Evolutionary conservation across 2,113 vertebrate species (phyloP).

Genomic region (Grammomys dolichurus): DNA sequence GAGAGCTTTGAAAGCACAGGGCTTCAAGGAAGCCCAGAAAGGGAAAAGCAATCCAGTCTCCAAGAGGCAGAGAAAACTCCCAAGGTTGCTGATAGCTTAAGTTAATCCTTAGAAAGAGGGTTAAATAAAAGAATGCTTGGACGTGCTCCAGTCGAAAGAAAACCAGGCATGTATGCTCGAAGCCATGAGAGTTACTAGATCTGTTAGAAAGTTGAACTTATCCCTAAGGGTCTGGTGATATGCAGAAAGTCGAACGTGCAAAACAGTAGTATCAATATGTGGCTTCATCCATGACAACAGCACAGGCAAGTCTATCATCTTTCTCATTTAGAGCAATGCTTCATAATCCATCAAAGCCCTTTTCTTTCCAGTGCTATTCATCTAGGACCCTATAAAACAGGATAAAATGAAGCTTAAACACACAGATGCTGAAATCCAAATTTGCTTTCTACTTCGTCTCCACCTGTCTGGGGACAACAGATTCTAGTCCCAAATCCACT

Average conservation of each 20-base stretch:
- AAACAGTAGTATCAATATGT: not conserved
- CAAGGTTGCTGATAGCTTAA: not conserved
- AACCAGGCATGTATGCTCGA: not conserved
- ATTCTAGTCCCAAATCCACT: not conserved
- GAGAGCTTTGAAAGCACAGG: not conserved
- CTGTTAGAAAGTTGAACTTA: not conserved
- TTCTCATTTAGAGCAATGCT: not conserved
- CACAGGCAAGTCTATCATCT: not conserved
- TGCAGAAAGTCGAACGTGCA: not conserved
- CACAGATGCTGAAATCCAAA: not conserved
- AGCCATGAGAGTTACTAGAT: constrained; percentile 4
- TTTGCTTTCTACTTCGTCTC: not conserved
- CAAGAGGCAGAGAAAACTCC: not conserved
- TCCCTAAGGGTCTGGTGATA: not conserved
- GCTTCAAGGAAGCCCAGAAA: not conserved
- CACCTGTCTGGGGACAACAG: not conserved
- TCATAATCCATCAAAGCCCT: not conserved
- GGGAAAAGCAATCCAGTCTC: not conserved
- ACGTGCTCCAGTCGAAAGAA: not conserved
- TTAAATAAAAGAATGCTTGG: not conserved
- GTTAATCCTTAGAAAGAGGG: not conserved
- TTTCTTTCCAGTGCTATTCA: not conserved
- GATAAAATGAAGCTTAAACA: not conserved
- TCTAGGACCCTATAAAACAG: not conserved
- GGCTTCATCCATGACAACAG: not conserved